Evolutionary conservation across 2,113 vertebrate species (phyloP).

Genomic region (Struthidea cinerea): DNA sequence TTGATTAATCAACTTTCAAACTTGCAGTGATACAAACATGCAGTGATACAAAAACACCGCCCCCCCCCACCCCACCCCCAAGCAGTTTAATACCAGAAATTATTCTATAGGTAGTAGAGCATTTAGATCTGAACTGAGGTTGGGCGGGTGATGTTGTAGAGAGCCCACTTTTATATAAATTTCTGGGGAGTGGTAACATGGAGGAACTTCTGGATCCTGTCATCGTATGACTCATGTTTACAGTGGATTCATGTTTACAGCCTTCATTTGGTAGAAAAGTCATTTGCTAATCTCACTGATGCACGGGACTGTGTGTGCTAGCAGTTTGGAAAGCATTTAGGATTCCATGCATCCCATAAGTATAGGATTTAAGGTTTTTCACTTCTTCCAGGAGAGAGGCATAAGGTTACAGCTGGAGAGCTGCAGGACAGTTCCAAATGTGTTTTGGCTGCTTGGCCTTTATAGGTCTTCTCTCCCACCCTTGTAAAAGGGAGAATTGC

Average conservation of each 20-base stretch:
- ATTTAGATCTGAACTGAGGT: not conserved
- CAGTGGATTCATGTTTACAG: not conserved
- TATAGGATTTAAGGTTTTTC: not conserved
- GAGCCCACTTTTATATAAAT: not conserved
- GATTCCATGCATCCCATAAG: not conserved
- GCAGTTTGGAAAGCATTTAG: not conserved
- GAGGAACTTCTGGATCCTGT: not conserved
- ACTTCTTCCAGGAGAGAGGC: not conserved
- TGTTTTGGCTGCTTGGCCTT: not conserved
- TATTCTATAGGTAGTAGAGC: not conserved
- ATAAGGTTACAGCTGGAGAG: not conserved
- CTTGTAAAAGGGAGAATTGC: not conserved
- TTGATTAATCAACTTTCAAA: slow-evolving; percentile 1
- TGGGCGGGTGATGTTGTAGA: not conserved
- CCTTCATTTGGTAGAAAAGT: not conserved
- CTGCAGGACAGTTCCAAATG: not conserved
- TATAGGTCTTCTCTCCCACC: not conserved
- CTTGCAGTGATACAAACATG: not conserved
- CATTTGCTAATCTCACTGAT: not conserved
- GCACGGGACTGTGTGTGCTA: not conserved
- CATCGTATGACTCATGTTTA: not conserved
- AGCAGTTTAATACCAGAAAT: not conserved
- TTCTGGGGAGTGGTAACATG: not conserved
- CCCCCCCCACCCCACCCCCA: rapidly evolving
- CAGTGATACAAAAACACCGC: not conserved